Evolutionary conservation across 2,888 invertebrate genomes (phyloP).

Genomic region (Nematopogon swammerdamellus): DNA sequence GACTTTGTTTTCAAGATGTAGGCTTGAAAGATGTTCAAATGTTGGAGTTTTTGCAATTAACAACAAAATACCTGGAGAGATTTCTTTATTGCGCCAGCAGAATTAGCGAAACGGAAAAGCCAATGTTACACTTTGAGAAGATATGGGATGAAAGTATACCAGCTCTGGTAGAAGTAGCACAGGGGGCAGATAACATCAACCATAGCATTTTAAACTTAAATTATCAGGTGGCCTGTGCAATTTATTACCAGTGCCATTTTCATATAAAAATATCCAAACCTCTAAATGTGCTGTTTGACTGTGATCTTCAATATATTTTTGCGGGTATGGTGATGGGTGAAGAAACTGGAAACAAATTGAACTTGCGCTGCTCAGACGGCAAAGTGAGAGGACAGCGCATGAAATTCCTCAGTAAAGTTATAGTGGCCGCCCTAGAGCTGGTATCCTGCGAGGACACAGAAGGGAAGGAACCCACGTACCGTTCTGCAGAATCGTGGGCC

Average conservation of each 20-base stretch:
- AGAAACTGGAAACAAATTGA: slow-evolving; percentile 49
- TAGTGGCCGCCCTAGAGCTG: slow-evolving; percentile 70
- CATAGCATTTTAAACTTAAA: slow-evolving; percentile 76
- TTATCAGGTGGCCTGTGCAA: slow-evolving; percentile 71
- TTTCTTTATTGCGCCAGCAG: slow-evolving; percentile 39
- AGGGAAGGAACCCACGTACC: slow-evolving; percentile 38
- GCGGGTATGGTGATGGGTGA: slow-evolving; percentile 36
- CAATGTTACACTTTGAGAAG: slow-evolving; percentile 54
- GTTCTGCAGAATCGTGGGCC: slow-evolving; percentile 33
- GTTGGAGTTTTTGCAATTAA: slow-evolving; percentile 39
- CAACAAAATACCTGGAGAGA: slow-evolving; percentile 41
- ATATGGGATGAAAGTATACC: slow-evolving; percentile 66
- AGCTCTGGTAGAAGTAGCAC: slow-evolving; percentile 73
- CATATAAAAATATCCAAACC: slow-evolving; percentile 71
- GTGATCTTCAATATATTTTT: slow-evolving; percentile 61
- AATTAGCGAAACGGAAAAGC: slow-evolving; percentile 29
- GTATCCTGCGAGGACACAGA: slow-evolving; percentile 60
- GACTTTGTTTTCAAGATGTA: slow-evolving; percentile 74
- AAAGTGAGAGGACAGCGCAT: slow-evolving; percentile 65
- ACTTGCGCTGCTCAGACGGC: slow-evolving; percentile 63
- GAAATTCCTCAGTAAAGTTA: slow-evolving; percentile 70
- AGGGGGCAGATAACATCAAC: slow-evolving; percentile 72
- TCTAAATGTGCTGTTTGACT: slow-evolving; percentile 73
- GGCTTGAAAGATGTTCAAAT: slow-evolving; percentile 66
- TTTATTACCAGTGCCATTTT: slow-evolving; percentile 78